Percentiles rank a stretch among this genome's conserved stretches.
These are phyloP conservation scores for Naso thynnoides DNA, from an alignment of 2,797 vertebrate species.

Conservation along the genomic window DNA sequence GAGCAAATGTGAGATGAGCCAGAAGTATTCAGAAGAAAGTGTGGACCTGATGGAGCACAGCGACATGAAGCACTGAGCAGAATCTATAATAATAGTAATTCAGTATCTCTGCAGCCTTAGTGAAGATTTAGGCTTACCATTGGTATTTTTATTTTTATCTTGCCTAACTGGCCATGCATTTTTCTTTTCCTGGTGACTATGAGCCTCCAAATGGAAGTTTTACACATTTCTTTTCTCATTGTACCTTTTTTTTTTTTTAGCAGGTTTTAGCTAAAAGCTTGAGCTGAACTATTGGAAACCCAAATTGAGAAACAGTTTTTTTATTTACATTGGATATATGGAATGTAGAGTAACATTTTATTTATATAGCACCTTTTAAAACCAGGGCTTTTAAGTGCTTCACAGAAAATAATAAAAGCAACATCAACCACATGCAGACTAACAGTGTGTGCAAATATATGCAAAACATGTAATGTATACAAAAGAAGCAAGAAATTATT, in stretches of 20 bases:
- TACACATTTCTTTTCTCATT: background rate
- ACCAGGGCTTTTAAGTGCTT: too few species aligned
- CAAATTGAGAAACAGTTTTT: background rate
- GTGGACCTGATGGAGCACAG: constrained; percentile 29
- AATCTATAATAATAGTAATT: constrained; percentile 62
- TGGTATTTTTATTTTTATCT: background rate
- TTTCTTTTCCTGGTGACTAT: background rate
- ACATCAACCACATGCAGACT: too few species aligned
- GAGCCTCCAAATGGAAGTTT: background rate
- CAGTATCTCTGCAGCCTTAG: constrained; percentile 10
- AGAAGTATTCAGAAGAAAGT: constrained; percentile 21
- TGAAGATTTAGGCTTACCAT: background rate
- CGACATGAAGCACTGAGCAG: constrained; percentile 26
- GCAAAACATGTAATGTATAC: too few species aligned
- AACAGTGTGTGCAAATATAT: too few species aligned
- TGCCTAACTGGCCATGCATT: background rate
- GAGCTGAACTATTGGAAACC: background rate
- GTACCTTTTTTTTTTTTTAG: background rate
- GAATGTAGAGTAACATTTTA: too few species aligned
- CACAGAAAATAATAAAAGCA: too few species aligned
- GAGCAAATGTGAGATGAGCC: background rate
- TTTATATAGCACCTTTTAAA: too few species aligned
- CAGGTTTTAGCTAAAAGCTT: background rate
- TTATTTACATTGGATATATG: background rate
- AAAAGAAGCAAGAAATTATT: too few species aligned